Conservation (phyloP, 2,797 vertebrate species). For the Aldrovandia affinis region DNA sequence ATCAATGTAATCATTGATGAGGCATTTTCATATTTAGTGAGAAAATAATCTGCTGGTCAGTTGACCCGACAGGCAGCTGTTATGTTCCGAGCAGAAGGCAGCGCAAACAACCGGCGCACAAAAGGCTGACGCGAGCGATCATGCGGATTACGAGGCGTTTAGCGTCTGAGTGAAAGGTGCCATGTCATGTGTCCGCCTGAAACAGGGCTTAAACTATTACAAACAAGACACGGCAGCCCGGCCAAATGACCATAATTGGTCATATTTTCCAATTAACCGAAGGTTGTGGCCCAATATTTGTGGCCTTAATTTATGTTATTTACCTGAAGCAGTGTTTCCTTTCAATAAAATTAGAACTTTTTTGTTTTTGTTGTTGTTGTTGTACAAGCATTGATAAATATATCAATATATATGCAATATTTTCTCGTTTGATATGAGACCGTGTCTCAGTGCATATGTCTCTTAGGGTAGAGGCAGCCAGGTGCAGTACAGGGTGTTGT, state of each 20-base stretch:
- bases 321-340: conserved; percentile 57
- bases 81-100: conserved; percentile 33
- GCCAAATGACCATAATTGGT: conserved; percentile 46
- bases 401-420: too few relatives aligned
- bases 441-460: neutral
- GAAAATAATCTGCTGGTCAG: conserved; percentile 25
- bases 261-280: conserved; percentile 51
- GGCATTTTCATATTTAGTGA: conserved; percentile 37
- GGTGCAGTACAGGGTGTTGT: neutral
- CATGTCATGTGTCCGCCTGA: conserved; percentile 13
- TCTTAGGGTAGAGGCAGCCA: neutral
- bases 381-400: neutral
- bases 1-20: conserved; percentile 26
- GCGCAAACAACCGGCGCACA: conserved; percentile 21
- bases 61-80: conserved; percentile 25
- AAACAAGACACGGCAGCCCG: conserved; percentile 57
- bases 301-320: conserved; percentile 55
- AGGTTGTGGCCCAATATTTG: conserved; percentile 38
- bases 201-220: conserved; percentile 41
- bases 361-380: neutral
- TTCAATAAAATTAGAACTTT: conserved; percentile 37
- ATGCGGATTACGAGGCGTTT: neutral
- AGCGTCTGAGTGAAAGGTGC: neutral
- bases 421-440: neutral
- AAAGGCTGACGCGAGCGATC: neutral